Conservation (phyloP, 2,113 vertebrate genomes). For the Sorex araneus region DNA sequence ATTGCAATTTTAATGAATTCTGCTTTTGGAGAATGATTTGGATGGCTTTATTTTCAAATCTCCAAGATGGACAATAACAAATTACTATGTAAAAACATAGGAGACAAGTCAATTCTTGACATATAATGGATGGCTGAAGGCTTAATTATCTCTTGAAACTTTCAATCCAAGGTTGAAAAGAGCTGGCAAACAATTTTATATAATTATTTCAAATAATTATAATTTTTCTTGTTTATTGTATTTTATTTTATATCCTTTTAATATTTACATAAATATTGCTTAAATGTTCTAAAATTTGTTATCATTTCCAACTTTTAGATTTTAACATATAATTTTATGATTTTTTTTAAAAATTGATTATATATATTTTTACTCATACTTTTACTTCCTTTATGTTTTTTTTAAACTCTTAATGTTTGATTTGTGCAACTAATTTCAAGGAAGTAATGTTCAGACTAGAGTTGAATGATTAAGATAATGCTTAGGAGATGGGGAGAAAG, state of each 20-base stretch:
- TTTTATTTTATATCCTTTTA: background rate
- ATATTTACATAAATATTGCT: background rate
- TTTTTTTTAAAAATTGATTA: constrained; percentile 40
- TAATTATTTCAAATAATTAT: constrained; percentile 39
- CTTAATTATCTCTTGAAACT: constrained; percentile 33
- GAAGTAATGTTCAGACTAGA: background rate
- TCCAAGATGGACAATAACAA: background rate
- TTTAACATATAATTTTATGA: constrained; percentile 64
- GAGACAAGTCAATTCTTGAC: background rate
- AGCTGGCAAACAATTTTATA: background rate
- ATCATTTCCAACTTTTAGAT: constrained; percentile 31
- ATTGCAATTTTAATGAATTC: constrained; percentile 1
- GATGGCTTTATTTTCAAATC: constrained; percentile 12
- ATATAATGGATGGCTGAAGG: background rate
- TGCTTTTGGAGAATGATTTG: constrained; percentile 34
- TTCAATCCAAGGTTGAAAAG: background rate
- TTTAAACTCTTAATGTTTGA: constrained; percentile 23
- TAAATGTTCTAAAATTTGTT: constrained; percentile 37
- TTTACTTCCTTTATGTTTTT: constrained; percentile 52
- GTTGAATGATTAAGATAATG: background rate
- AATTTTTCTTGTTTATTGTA: background rate
- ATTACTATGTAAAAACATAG: background rate
- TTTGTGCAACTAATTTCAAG: background rate
- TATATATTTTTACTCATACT: constrained; percentile 56
- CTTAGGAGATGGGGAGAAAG: background rate